Evolutionary conservation across 2,888 invertebrate species (phyloP).

Genomic region (Orchesella flavescens): DNA sequence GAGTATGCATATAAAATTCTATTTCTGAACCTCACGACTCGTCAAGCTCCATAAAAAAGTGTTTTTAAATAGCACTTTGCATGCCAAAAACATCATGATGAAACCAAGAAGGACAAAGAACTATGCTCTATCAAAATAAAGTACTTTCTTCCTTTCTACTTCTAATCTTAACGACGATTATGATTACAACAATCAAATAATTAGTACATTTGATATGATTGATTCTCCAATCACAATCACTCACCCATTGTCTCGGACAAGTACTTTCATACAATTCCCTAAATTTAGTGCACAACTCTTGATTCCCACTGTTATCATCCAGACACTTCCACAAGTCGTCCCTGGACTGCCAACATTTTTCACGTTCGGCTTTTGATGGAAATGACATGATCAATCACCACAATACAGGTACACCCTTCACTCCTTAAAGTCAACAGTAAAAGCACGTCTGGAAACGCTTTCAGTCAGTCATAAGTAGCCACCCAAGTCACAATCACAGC

Average conservation of each 20-base stretch:
- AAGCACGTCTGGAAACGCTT: no score
- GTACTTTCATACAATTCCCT: constrained; percentile 84
- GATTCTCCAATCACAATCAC: no score
- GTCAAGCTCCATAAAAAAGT: constrained; percentile 38
- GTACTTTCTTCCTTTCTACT: no score
- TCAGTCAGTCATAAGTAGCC: no score
- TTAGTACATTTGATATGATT: no score
- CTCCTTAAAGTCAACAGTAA: not conserved
- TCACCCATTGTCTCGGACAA: constrained; percentile 88
- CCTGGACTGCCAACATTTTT: constrained; percentile 88
- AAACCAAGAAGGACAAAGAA: no score
- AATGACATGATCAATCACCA: constrained; percentile 81
- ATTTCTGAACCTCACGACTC: constrained; percentile 17
- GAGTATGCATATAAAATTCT: constrained; percentile 6
- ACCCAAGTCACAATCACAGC: no score
- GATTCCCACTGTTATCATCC: constrained; percentile 77
- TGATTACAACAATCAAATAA: no score
- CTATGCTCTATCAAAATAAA: no score
- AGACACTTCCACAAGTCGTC: constrained; percentile 94
- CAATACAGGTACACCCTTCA: not conserved
- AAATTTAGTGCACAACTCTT: constrained; percentile 81
- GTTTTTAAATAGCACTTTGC: constrained; percentile 13
- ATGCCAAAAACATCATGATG: not conserved
- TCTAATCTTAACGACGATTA: not conserved
- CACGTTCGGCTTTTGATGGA: constrained; percentile 85